Base-by-base conservation (phyloP, 2,113 vertebrate species). In the Amphiprion percula region DNA sequence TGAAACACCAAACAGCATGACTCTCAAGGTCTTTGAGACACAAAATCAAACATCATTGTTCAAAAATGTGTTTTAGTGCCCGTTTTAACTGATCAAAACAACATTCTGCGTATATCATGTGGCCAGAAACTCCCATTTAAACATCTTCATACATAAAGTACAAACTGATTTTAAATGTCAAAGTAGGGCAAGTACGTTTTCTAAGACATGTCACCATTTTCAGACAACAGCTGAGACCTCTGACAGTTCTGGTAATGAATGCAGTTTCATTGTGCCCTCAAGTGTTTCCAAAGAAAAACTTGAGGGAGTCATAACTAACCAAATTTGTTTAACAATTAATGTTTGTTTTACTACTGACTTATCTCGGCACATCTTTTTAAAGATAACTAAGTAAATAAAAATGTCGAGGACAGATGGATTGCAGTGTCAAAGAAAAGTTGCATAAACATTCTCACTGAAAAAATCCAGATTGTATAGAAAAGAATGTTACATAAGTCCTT, bases 171-270 rank as follows among this genome's bases (percentile, higher is more conserved):
- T 30, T n/a, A 52, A 24, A 23, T n/a, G 2, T 56, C 33, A 10
- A 68, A 41, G 50, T 10, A 47, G 54, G 41, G 28, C 70, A 59
- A 75, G 55, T 56, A n/a, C 49, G 2, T 71, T 30, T 68, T 63
- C 58, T 52, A 17, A 56, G 24, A 33, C 30, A 26, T 66, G 50
- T 82, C 52, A 47, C 21, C 10, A 41, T 64, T 71, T 69, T 68
- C 44, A 68, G 33, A 72, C 62, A 72, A 54, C 80, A 80, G 77
- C 73, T 83, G 68, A 60, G 62, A 49, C 75, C 71, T 75, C 41
- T 58, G 58, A 53, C 70, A 55, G 39, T 15, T 65, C 0, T 54
- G 59, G 47, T 50, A 68, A 63, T 70, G 24, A 15, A 33, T 21
- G 59, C 7, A 10, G 11, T 58, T 60, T 74, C 54, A 84, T 75